Conservation (phyloP, 2,888 invertebrate genomes). For the Sarcophaga variegata region DNA sequence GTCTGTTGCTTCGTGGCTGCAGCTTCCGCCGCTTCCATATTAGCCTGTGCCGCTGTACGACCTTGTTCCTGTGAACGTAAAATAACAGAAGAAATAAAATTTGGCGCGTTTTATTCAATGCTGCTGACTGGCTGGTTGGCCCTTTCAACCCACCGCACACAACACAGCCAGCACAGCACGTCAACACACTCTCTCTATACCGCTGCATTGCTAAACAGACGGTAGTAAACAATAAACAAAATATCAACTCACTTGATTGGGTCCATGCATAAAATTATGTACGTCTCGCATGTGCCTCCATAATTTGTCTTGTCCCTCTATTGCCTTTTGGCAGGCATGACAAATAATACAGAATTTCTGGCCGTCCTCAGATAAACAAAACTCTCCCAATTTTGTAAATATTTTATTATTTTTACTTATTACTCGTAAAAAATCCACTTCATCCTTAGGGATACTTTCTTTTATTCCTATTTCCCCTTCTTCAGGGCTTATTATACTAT, state of each 20-base stretch:
- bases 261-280: slow-evolving; percentile 77
- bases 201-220: not conserved
- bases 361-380: slow-evolving; percentile 78
- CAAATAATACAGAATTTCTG: slow-evolving; percentile 77
- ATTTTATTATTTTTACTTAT: slow-evolving; percentile 79
- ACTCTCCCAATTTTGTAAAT: slow-evolving; percentile 78
- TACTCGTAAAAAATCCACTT: slow-evolving; percentile 42
- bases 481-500: too few species aligned
- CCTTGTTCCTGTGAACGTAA: slow-evolving; percentile 72
- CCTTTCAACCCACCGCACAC: slow-evolving; percentile 22
- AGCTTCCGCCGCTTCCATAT: slow-evolving; percentile 75
- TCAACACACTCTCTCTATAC: not conserved
- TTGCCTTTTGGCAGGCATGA: slow-evolving; percentile 78
- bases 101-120: slow-evolving; percentile 53
- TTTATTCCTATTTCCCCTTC: too few species aligned
- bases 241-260: slow-evolving; percentile 73
- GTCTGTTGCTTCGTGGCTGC: slow-evolving; percentile 66
- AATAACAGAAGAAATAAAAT: slow-evolving; percentile 39
- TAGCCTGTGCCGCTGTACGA: slow-evolving; percentile 75
- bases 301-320: slow-evolving; percentile 78
- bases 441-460: too few species aligned
- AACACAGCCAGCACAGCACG: not conserved
- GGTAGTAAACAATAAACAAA: not conserved
- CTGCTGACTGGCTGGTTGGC: slow-evolving; percentile 6
- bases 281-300: slow-evolving; percentile 80